These are phyloP conservation scores for Centruroides vittatus DNA, from an alignment of 1,140 invertebrate genomes.

Conservation along the genomic window DNA sequence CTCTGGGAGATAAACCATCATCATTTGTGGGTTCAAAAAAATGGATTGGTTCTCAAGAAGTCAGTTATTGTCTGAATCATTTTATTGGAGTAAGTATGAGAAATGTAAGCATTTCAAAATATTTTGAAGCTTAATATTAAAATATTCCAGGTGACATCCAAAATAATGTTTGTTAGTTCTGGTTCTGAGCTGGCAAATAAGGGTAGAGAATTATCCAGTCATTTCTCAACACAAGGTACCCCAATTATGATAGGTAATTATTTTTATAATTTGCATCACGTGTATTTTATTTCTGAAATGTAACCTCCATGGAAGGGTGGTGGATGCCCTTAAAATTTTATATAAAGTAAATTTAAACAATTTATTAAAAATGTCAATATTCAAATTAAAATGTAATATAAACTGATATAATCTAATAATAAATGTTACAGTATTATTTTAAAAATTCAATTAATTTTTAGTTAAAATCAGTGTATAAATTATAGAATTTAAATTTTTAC, in stretches of 20 bases:
- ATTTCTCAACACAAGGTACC: slow-evolving; percentile 85
- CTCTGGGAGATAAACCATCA: slow-evolving; percentile 82
- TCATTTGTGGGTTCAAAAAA: slow-evolving; percentile 77
- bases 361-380: no score
- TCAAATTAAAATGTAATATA: no score
- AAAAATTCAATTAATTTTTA: no score
- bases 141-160: slow-evolving; percentile 46
- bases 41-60: slow-evolving; percentile 98
- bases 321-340: no score
- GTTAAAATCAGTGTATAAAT: no score
- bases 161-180: slow-evolving; percentile 66
- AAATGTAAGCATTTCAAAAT: neutral
- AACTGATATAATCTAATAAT: no score
- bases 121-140: neutral
- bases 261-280: no score
- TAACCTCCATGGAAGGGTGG: no score
- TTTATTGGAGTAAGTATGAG: slow-evolving; percentile 34
- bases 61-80: slow-evolving; percentile 75
- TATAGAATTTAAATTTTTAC: slow-evolving; percentile 6
- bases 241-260: slow-evolving; percentile 91
- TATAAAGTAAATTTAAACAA: no score
- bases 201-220: slow-evolving; percentile 63
- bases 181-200: slow-evolving; percentile 70
- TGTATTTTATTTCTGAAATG: no score
- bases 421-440: no score